Conservation (phyloP, 1,140 invertebrate genomes). For the Pseudomyrmex sp. region DNA sequence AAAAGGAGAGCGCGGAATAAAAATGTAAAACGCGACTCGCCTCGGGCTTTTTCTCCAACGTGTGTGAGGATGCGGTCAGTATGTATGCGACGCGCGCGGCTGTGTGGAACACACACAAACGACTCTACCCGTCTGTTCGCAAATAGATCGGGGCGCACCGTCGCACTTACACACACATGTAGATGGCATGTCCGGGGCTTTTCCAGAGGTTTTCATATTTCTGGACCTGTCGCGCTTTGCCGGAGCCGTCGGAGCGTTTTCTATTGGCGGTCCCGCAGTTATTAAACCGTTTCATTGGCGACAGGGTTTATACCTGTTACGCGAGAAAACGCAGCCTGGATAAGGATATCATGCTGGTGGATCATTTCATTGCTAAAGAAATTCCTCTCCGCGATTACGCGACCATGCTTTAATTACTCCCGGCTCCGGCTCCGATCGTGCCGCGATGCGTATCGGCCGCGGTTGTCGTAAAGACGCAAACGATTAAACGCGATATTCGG, state of each 20-base stretch:
- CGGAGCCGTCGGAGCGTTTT: constrained; percentile 25
- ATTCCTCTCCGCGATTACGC: not conserved
- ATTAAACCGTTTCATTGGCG: constrained; percentile 56
- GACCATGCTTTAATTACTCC: constrained; percentile 31
- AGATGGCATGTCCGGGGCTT: constrained; percentile 8
- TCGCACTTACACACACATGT: constrained; percentile 14
- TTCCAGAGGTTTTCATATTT: constrained; percentile 51
- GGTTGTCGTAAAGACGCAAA: constrained; percentile 22
- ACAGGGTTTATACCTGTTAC: constrained; percentile 37
- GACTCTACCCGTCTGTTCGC: not conserved
- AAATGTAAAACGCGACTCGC: constrained; percentile 77
- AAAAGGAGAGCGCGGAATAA: constrained; percentile 70
- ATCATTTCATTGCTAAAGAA: constrained; percentile 29
- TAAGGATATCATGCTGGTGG: constrained; percentile 29
- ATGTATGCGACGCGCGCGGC: constrained; percentile 20
- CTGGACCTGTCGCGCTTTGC: constrained; percentile 36
- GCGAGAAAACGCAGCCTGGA: constrained; percentile 34
- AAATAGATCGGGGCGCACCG: not conserved
- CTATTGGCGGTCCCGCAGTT: constrained; percentile 50
- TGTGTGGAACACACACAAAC: not conserved
- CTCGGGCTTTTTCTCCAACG: constrained; percentile 58
- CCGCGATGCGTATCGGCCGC: constrained; percentile 10
- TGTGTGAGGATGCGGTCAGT: constrained; percentile 43
- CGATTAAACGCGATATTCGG: constrained; percentile 29
- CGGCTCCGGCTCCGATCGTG: not conserved